These are phyloP conservation scores for Palythoa grandiflora DNA, from an alignment of 92 coral and sea anemone species.

Conservation along the genomic window DNA sequence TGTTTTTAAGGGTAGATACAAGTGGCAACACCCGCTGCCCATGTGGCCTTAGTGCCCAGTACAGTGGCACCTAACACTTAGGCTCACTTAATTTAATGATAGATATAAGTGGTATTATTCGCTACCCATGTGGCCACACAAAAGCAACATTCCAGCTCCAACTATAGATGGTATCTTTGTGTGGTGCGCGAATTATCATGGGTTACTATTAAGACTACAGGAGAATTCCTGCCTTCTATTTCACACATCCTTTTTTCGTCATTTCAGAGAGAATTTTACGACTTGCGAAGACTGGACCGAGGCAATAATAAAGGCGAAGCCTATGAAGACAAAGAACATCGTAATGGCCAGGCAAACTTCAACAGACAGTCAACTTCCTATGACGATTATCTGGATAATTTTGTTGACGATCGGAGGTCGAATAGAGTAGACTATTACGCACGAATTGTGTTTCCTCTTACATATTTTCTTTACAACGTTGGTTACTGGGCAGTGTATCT, in stretches of 20 bases:
- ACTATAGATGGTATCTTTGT: too few species aligned
- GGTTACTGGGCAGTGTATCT: slow-evolving; percentile 92
- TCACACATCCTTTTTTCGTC: neutral
- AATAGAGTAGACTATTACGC: slow-evolving; percentile 89
- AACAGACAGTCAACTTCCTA: slow-evolving; percentile 3
- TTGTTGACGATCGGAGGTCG: slow-evolving; percentile 70
- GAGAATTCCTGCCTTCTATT: neutral
- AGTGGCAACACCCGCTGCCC: too few species aligned
- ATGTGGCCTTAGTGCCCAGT: too few species aligned
- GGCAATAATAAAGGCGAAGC: slow-evolving; percentile 24
- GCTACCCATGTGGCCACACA: too few species aligned
- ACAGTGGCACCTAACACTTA: too few species aligned
- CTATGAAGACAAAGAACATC: neutral
- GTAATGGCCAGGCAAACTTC: slow-evolving; percentile 25
- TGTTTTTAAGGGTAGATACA: too few species aligned
- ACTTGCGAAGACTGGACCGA: slow-evolving; percentile 55
- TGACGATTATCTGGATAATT: slow-evolving; percentile 53
- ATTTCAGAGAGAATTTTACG: slow-evolving; percentile 40
- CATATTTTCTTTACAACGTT: slow-evolving; percentile 81
- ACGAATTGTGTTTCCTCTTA: slow-evolving; percentile 74
- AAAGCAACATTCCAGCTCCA: too few species aligned
- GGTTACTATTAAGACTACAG: neutral
- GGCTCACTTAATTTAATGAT: too few species aligned
- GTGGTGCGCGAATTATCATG: neutral
- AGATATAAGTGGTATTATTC: too few species aligned